Evolutionary conservation across 2,797 vertebrate genomes (phyloP), one percentile per base, ranked within the genome.

Genomic region (Thaleichthys pacificus): DNA sequence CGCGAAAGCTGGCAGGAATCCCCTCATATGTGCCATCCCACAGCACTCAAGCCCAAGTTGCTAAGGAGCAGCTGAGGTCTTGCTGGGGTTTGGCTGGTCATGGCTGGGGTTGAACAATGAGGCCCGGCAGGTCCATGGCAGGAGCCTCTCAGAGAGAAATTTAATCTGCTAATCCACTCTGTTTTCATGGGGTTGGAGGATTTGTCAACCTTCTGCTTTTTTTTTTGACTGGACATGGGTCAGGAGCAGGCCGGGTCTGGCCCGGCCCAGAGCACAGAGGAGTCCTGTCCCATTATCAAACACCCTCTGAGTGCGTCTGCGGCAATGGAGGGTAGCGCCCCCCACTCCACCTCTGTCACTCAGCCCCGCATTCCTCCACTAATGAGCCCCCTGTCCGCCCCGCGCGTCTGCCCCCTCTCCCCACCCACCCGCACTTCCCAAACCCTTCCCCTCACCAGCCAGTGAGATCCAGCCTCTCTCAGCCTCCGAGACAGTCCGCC

Each of bases 361-460:
- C 77, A 76, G 77, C 77, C 82, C 82, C 70, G 68, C 91, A 93
- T 92, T 93, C 92, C 83, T 88, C 68, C 68, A 69, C 89, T 91
- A 93, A 92, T 91, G 88, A 91, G 85, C 72, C 75, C 56, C 66
- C 57, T 61, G 65, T 61, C 69, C 69, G 72, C 26, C 58, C 49
- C 71, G 22, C n/a, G 22, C n/a, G 22, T 63, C 80, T 19, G 57
- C 58, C 22, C 56, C 56, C 56, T 19, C 60, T 38, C 58, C 79
- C 70, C 78, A 77, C 79, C 70, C 78, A 77, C 82, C 62, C 66
- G 28, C 15, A 15, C 42, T 47, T 12, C 42, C 42, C 1, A 15
- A n/a, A 17, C 51, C 51, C 51, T 56, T 56, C 51, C 51, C 14
- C 35, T 67, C 71, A 63, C 58, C 38, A 80, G 65, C 66, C 78